Conservation (phyloP, 2,113 vertebrate genomes). For the Platysternon megacephalum region DNA sequence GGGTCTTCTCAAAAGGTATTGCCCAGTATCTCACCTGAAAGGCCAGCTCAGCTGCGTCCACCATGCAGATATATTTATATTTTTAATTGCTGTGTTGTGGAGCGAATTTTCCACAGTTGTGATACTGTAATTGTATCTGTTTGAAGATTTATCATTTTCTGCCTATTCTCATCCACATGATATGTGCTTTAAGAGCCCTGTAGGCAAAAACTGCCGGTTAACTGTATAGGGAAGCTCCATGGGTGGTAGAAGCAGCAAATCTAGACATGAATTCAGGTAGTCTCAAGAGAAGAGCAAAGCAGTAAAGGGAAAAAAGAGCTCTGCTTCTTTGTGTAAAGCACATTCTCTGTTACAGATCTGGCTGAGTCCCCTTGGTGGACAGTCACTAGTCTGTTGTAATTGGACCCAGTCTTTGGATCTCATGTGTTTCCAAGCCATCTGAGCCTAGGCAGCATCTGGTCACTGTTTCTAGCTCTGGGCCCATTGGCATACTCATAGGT, state of each 20-base stretch:
- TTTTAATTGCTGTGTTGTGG: neutral
- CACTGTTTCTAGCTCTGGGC: no score
- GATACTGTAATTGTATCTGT: neutral
- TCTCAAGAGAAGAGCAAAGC: neutral
- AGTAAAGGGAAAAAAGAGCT: neutral
- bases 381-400: no score
- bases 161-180: neutral
- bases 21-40: neutral
- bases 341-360: neutral
- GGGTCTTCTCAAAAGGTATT: neutral
- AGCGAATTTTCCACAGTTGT: neutral
- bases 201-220: neutral
- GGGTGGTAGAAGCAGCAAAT: neutral
- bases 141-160: neutral
- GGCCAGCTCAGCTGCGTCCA: rapidly evolving
- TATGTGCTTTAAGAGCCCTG: neutral
- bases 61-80: neutral
- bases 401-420: no score
- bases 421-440: no score
- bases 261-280: neutral
- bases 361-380: neutral
- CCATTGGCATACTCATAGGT: no score
- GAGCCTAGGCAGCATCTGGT: no score
- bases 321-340: neutral
- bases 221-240: neutral